phyloP scores from a whole-genome alignment of 2,797 vertebrate species.

The Tachyglossus aculeatus region DNA sequence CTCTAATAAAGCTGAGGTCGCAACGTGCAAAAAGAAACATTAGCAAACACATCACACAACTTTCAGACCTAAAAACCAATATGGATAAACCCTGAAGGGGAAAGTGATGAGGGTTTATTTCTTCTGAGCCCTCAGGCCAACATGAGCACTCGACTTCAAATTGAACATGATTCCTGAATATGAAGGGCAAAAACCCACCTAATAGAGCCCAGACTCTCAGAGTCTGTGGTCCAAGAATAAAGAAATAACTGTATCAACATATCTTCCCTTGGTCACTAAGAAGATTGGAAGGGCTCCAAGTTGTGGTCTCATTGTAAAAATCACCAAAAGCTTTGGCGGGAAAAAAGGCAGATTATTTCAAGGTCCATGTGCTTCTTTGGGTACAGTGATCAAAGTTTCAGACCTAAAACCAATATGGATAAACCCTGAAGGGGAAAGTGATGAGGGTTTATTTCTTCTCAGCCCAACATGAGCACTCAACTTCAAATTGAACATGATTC shows the following conservation, averaged over 20 bases:
- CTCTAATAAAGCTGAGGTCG: not conserved
- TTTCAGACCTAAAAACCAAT: not conserved
- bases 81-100: not conserved
- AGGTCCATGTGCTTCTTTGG: no score
- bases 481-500: not conserved
- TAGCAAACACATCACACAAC: not conserved
- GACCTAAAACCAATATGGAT: not conserved
- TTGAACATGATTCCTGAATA: constrained; percentile 8
- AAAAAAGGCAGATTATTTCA: no score
- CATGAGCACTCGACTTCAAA: not conserved
- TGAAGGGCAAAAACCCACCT: constrained; percentile 22
- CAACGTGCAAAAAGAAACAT: not conserved
- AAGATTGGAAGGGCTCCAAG: no score
- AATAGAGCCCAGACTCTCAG: constrained; percentile 25
- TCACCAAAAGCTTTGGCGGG: no score
- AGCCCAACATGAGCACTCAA: not conserved
- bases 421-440: not conserved
- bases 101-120: not conserved
- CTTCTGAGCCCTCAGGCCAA: not conserved
- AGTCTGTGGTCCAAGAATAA: constrained; percentile 36
- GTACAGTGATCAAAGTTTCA: no score
- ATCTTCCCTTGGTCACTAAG: no score
- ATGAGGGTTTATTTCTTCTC: not conserved
- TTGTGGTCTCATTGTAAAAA: no score
- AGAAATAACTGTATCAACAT: no score